Evolutionary conservation across 2,113 vertebrate species (phyloP), one percentile per base, ranked within the genome.

Genomic region (Takifugu flavidus): DNA sequence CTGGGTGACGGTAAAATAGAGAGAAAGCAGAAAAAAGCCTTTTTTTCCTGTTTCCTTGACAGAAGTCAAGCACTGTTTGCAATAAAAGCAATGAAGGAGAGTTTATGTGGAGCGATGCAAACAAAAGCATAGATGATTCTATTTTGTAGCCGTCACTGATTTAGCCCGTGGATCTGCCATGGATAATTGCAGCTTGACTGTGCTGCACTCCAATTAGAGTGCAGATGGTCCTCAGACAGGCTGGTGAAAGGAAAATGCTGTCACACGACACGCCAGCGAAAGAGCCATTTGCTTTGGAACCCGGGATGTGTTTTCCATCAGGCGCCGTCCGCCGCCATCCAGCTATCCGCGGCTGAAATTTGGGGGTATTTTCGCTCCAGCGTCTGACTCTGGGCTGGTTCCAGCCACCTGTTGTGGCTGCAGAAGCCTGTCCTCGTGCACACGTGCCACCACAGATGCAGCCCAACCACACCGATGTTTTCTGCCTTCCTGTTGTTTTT

Each of bases 111-210:
- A 59, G 4, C 45, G 3, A 45, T 4, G 2, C 25, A 2, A n/a
- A 49, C 13, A 45, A 45, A 1, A 25, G 15, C 8, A 13, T 25
- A 47, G 12, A 45, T 58, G 43, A 27, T 13, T 25, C 6, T 56
- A 31, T 44, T 52, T 20, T 31, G 39, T 31, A 56, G 28, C 47
- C 6, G 29, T 43, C 25, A 54, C 29, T 29, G 14, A 62, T 43
- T n/a, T n/a, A 51, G 43, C 39, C 5, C 25, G 13, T 45, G 34
- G 49, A 13, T 28, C 49, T 34, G 53, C 31, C 0, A 2, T 61
- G 53, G 34, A 43, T 70, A 68, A 66, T 49, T 70, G 29, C 29
- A 49, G n/a, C 14, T 63, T 45, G 50, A 78, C 54, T 62, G 54
- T 49, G 14, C 46, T 45, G 27, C 58, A 53, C 25, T 63, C 47